phyloP scores from a whole-genome alignment of 1,140 invertebrate species.

The Bombus consobrinus region DNA sequence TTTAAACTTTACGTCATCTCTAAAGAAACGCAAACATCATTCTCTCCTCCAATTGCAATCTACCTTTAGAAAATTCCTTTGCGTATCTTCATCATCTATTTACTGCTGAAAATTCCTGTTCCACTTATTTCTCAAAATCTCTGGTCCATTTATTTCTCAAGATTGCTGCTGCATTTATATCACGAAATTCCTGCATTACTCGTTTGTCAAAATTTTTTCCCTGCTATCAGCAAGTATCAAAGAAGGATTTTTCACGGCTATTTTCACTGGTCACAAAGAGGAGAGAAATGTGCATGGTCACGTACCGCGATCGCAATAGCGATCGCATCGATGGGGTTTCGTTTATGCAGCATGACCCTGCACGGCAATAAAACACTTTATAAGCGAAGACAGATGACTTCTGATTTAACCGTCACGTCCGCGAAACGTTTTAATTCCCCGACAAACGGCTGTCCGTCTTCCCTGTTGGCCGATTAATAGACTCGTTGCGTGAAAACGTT shows the following conservation, averaged over 20 bases:
- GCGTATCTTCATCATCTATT: no score
- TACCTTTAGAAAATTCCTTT: no score
- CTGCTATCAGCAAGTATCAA: neutral
- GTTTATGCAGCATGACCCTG: neutral
- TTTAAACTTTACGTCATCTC: no score
- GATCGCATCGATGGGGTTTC: neutral
- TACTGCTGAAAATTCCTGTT: no score
- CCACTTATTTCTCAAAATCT: no score
- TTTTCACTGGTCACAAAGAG: neutral
- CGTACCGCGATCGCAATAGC: neutral
- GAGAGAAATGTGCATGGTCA: neutral
- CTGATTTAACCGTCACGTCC: slow-evolving; percentile 51
- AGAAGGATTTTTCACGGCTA: neutral
- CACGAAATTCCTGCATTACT: no score
- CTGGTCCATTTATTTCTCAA: no score
- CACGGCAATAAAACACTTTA: slow-evolving; percentile 10
- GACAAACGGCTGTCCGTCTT: slow-evolving; percentile 27
- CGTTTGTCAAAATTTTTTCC: neutral
- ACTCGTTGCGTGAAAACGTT: slow-evolving; percentile 30
- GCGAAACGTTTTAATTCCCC: slow-evolving; percentile 46
- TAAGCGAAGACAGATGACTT: slow-evolving; percentile 69
- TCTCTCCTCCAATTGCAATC: no score
- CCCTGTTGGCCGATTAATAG: slow-evolving; percentile 25
- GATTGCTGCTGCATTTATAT: no score
- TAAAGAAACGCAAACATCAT: no score